Base-by-base conservation (phyloP, 1,140 invertebrate genomes). In the Apis laboriosa region DNA sequence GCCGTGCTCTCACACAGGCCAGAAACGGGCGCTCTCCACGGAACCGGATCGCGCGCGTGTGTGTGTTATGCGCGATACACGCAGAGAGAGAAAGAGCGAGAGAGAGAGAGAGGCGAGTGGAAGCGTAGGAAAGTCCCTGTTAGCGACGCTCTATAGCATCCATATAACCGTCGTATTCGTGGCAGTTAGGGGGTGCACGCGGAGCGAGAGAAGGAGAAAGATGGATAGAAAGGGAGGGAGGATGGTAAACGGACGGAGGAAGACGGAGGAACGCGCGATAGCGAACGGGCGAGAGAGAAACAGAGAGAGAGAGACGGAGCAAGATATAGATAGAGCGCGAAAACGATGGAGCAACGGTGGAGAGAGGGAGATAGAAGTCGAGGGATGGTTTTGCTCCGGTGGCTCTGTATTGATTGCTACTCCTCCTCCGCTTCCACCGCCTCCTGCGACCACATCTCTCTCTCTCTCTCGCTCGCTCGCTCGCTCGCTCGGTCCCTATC, bases 381-480 rank as follows among this genome's bases (percentile, higher is more conserved):
- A 88, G 89, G 91, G 91, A 92, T 91, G 91, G 89, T 92, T 92
- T 92, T 91, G 90, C 90, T 90, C 90, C 88, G 89, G 89, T 92
- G 87, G 88, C 89, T 92, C 90, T 90, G 92, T 93, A 92, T 92
- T 93, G 92, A 92, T 93, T 93, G 91, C 90, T 87, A 84, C 85
- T 84, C 82, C 86, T 85, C 87, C 88, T 76, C 80, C 71, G 72
- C 83, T 88, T 84, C 86, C 80, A 80, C 84, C 89, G 67, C 71
- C 71, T 89, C 85, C 82, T 83, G 81, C 89, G 87, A 84, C 77
- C 86, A 82, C 67, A 84, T 90, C 86, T 89, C 74, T 86, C 78
- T 51, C 74, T 84, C 77, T 84, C 84, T 76, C 85, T 88, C 68
- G 79, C 73, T 80, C 60, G 24, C 80, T 78, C 77, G 55, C 83